These are phyloP conservation scores for Drosophila arawakana DNA, from an alignment of 1,140 invertebrate genomes.

Conservation along the genomic window DNA sequence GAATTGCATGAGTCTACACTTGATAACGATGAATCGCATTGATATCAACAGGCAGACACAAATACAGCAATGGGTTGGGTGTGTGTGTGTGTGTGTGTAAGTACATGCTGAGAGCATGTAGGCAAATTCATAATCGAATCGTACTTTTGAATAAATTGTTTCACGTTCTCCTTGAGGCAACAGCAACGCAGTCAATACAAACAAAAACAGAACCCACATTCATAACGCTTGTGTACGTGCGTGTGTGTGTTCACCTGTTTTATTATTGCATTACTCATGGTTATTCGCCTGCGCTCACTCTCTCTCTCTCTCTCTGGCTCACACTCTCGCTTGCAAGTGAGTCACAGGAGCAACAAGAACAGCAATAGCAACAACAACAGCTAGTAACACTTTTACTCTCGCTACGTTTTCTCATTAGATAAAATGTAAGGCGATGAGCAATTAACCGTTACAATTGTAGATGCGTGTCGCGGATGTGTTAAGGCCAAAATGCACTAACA, in stretches of 20 bases:
- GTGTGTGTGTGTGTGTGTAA: too few relatives aligned
- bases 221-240: too few relatives aligned
- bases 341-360: conserved; percentile 15
- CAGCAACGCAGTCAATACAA: conserved; percentile 25
- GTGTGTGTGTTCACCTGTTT: conserved; percentile 20
- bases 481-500: conserved; percentile 19
- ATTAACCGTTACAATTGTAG: conserved; percentile 30
- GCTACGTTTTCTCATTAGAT: conserved; percentile 20
- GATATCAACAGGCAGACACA: conserved; percentile 1
- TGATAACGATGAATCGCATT: conserved; percentile 33
- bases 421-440: conserved; percentile 24
- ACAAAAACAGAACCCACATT: background rate
- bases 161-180: conserved; percentile 36
- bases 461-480: conserved; percentile 22
- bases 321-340: conserved; percentile 15
- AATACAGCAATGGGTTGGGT: background rate
- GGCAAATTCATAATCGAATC: conserved; percentile 8
- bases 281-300: conserved; percentile 16
- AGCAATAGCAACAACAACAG: conserved; percentile 5
- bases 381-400: conserved; percentile 7
- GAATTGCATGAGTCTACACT: conserved; percentile 12
- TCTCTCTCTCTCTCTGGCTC: conserved; percentile 17
- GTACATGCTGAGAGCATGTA: conserved; percentile 3
- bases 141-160: conserved; percentile 10
- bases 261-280: conserved; percentile 36